Conservation (phyloP, 2,113 vertebrate genomes). For the Micromys minutus region DNA sequence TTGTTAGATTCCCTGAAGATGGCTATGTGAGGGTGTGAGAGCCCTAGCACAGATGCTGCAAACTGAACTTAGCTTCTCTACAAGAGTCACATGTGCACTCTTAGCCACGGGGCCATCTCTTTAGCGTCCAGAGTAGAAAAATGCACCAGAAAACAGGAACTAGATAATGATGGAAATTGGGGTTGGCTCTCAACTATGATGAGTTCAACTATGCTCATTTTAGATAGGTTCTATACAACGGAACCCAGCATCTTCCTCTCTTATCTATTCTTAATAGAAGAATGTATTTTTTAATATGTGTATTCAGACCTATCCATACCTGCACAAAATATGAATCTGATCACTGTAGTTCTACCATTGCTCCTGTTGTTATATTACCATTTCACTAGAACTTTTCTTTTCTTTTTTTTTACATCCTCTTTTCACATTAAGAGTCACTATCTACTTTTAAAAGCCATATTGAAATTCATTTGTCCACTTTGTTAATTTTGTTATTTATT, state of each 20-base stretch:
- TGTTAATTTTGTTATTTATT: neutral
- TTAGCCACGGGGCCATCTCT: neutral
- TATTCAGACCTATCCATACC: neutral
- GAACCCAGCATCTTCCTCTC: neutral
- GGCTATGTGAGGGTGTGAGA: neutral
- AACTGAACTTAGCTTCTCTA: neutral
- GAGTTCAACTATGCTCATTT: neutral
- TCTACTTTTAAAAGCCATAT: neutral
- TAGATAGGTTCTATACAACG: neutral
- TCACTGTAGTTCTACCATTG: neutral
- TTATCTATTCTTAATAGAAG: neutral
- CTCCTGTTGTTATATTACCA: neutral
- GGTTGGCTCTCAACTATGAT: accelerated
- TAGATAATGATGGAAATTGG: neutral
- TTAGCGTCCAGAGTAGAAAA: neutral
- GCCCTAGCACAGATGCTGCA: neutral
- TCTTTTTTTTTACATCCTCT: neutral
- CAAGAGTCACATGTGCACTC: neutral
- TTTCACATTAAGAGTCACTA: neutral
- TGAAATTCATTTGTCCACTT: neutral
- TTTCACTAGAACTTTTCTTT: neutral
- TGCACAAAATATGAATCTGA: neutral
- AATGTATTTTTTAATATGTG: neutral
- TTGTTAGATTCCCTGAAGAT: neutral
- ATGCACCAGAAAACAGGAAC: neutral